A percentile compares a stretch with the other conserved stretches of the same genome.
phyloP scores from a whole-genome alignment of 1,140 invertebrate species.

The Bicyclus anynana region DNA sequence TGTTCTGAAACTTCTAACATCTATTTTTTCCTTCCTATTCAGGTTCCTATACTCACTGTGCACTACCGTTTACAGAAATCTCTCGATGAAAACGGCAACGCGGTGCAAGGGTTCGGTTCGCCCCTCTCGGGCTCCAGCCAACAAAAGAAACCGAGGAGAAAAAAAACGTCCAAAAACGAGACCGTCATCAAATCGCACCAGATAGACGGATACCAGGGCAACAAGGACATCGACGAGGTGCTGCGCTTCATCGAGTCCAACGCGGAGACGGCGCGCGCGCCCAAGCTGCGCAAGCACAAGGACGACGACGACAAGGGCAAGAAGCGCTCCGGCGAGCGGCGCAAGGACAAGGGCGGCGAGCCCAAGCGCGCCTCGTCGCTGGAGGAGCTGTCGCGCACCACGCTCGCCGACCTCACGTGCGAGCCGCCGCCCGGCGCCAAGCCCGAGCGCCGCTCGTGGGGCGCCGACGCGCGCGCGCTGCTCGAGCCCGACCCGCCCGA shows the following conservation, averaged over 20 bases:
- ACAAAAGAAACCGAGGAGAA: slow-evolving; percentile 77
- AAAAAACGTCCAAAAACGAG: slow-evolving; percentile 79
- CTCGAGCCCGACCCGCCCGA: slow-evolving; percentile 44
- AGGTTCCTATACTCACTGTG: slow-evolving; percentile 46
- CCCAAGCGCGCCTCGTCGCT: slow-evolving; percentile 82
- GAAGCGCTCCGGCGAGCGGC: slow-evolving; percentile 66
- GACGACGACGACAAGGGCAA: slow-evolving; percentile 68
- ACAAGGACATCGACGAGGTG: slow-evolving; percentile 78
- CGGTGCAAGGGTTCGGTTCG: slow-evolving; percentile 77
- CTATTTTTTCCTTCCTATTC: slow-evolving; percentile 48
- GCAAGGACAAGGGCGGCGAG: slow-evolving; percentile 70
- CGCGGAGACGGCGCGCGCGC: slow-evolving; percentile 49
- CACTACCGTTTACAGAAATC: slow-evolving; percentile 77
- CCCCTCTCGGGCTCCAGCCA: slow-evolving; percentile 75
- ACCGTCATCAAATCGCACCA: slow-evolving; percentile 80
- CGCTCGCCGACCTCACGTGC: slow-evolving; percentile 82
- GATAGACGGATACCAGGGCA: slow-evolving; percentile 81
- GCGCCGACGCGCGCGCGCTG: slow-evolving; percentile 41
- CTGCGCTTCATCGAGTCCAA: slow-evolving; percentile 79
- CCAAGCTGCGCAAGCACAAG: slow-evolving; percentile 63
- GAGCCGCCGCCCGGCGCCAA: slow-evolving; percentile 37
- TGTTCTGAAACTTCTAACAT: slow-evolving; percentile 29
- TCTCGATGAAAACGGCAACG: slow-evolving; percentile 82
- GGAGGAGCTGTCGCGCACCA: slow-evolving; percentile 84
- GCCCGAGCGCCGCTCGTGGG: slow-evolving; percentile 56